Conservation (phyloP, 30 jellyfish, hydroid and myxozoan genomes). For the Rhopilema esculentum region DNA sequence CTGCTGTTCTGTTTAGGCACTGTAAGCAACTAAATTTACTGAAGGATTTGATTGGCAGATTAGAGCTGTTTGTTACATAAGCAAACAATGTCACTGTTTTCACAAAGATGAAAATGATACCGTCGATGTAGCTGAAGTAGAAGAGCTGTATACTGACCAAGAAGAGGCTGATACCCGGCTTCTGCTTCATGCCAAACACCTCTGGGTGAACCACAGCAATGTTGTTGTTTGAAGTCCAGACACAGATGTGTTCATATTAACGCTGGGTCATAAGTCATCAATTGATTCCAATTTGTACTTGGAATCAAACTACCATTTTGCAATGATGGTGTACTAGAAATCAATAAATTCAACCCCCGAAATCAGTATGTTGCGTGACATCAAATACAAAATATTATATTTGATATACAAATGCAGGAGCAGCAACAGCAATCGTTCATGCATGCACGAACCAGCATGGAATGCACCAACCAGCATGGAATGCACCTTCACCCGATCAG, state of each 20-base stretch:
- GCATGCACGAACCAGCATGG: slow-evolving; percentile 46
- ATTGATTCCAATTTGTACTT: slow-evolving; percentile 30
- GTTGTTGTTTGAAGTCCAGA: slow-evolving; percentile 44
- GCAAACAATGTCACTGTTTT: slow-evolving; percentile 26
- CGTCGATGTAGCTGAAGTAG: slow-evolving; percentile 14
- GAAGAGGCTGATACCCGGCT: slow-evolving; percentile 58
- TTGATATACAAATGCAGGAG: slow-evolving; percentile 36
- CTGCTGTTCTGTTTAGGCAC: slow-evolving; percentile 18
- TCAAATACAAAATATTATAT: slow-evolving; percentile 30
- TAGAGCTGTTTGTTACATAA: slow-evolving; percentile 22
- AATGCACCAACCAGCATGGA: neutral
- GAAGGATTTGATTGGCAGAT: slow-evolving; percentile 16
- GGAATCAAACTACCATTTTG: slow-evolving; percentile 30
- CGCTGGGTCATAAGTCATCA: slow-evolving; percentile 29
- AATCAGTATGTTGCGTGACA: slow-evolving; percentile 16
- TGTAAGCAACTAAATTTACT: slow-evolving; percentile 7
- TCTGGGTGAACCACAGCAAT: neutral
- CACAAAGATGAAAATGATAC: slow-evolving; percentile 4
- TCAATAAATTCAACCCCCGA: slow-evolving; percentile 26
- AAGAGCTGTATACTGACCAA: slow-evolving; percentile 26
- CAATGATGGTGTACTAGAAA: slow-evolving; percentile 36
- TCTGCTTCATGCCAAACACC: slow-evolving; percentile 52
- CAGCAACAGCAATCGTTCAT: slow-evolving; percentile 5
- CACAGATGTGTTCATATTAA: slow-evolving; percentile 48
- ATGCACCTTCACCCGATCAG: neutral